Evolutionary conservation across 2,797 vertebrate species (phyloP), one percentile per base, ranked within the genome.

Genomic region (Momotus momota): DNA sequence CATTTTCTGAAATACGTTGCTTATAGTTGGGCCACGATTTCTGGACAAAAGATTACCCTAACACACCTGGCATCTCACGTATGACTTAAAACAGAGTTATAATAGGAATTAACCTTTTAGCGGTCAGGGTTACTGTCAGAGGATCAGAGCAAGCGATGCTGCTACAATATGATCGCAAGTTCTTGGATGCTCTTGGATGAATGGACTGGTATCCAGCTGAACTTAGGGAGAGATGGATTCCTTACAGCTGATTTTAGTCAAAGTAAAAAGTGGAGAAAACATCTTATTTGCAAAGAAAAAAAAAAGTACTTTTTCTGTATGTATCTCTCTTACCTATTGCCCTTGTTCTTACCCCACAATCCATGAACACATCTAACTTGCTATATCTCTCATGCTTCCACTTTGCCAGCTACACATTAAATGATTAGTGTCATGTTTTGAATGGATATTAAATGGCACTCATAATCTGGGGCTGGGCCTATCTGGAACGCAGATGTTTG

Each of bases 401-500:
- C 38, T 65, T 80, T 85, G 29, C 35, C 45, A 79, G 52, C 84
- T 62, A 51, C 29, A 57, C 7, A 58, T 83, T 57, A 27, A 43
- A 40, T 54, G 38, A 35, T 51, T 67, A n/a, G 9, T 74, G n/a
- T 55, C 31, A 23, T 70, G 26, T 54, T 92, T 66, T 81, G 62
- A 61, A 69, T 49, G 40, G 69, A 48, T 48, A 71, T 69, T 74
- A 86, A 94, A 73, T 16, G 43, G 29, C 65, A 73, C 69, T 88
- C n/a, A 20, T 86, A 57, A 65, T 83, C 65, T 73, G 40, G 31
- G 35, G 12, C 51, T 89, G 33, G 81, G 58, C 75, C 89, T 95
- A 35, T 95, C 67, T 91, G 67, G 78, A 95, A 89, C 23, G 6
- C 81, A 96, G 89, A 94, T 89, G 79, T 88, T 94, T 94, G 17